These are phyloP conservation scores for Callyntrura guangdongensis DNA, from an alignment of 2,888 invertebrate species.

Conservation along the genomic window DNA sequence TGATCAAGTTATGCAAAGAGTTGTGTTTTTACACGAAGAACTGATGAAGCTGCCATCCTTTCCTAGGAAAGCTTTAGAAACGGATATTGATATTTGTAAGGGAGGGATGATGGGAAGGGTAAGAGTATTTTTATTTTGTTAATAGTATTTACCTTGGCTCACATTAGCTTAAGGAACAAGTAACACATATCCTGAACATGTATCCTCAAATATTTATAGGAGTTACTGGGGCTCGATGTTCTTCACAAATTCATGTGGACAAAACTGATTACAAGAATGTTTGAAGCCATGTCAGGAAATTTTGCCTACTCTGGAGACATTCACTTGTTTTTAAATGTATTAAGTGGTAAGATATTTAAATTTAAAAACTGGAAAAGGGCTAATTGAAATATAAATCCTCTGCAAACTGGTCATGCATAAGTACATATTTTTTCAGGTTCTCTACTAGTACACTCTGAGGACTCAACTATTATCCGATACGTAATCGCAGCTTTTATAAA, in stretches of 20 bases:
- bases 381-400: too few relatives aligned
- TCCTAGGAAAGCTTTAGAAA: constrained; percentile 98
- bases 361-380: too few relatives aligned
- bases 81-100: constrained; percentile 96
- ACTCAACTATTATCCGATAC: constrained; percentile 97
- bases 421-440: constrained; percentile 87
- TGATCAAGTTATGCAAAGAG: constrained; percentile 97
- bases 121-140: constrained; percentile 81
- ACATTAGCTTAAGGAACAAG: too few relatives aligned
- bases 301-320: constrained; percentile 99
- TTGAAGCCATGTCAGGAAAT: constrained; percentile 99
- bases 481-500: constrained; percentile 99
- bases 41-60: constrained; percentile 99
- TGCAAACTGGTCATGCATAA: too few relatives aligned
- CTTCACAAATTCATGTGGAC: constrained; percentile 99
- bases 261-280: constrained; percentile 97
- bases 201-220: constrained; percentile 88
- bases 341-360: constrained; percentile 93
- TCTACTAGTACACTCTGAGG: constrained; percentile 98
- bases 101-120: constrained; percentile 96
- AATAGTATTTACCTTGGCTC: too few relatives aligned
- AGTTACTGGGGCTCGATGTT: constrained; percentile 95
- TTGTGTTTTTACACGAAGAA: constrained; percentile 99
- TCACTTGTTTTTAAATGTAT: constrained; percentile 98
- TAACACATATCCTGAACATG: too few relatives aligned